Evolutionary conservation across 2,797 vertebrate species (phyloP).

Genomic region (Pantherophis vulpinus): DNA sequence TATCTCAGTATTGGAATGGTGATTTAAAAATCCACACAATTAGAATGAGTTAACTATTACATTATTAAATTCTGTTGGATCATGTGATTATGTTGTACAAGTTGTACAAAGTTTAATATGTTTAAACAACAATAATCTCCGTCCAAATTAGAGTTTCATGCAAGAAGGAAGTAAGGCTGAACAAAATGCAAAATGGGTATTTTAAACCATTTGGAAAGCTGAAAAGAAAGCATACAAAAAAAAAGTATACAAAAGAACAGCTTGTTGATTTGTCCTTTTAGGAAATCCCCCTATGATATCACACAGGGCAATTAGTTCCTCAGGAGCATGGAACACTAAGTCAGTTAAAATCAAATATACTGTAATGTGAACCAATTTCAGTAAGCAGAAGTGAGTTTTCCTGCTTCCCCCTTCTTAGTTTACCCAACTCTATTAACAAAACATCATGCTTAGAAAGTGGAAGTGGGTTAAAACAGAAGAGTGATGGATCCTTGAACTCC

Average conservation of each 20-base stretch:
- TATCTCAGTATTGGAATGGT: neutral
- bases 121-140: neutral
- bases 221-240: neutral
- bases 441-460: neutral
- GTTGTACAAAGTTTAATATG: neutral
- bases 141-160: neutral
- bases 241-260: neutral
- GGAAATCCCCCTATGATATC: neutral
- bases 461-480: neutral
- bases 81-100: neutral
- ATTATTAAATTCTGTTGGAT: neutral
- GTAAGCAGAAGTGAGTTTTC: neutral
- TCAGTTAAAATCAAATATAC: neutral
- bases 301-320: neutral
- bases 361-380: neutral
- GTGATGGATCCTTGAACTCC: neutral
- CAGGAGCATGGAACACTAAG: neutral
- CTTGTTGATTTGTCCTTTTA: neutral
- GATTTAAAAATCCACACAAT: neutral
- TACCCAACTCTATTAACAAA: neutral
- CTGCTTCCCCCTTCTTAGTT: neutral
- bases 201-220: neutral
- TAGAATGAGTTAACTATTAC: neutral
- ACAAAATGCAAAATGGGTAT: neutral
- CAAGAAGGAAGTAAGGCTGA: neutral